phyloP scores from a whole-genome alignment of 2,113 vertebrate species.

The Chroicocephalus ridibundus region DNA sequence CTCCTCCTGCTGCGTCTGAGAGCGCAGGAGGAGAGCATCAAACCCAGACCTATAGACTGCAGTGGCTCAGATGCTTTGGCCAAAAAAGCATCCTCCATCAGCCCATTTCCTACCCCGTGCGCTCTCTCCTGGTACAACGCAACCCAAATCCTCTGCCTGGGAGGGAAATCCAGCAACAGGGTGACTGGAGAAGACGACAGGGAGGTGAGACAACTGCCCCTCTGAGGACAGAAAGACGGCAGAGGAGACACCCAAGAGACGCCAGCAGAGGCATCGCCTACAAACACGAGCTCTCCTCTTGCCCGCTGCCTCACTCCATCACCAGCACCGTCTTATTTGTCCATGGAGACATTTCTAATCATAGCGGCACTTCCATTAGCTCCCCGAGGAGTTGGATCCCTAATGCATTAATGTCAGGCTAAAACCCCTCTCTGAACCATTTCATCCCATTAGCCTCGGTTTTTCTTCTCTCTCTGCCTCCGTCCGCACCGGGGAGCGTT shows the following conservation, averaged over 20 bases:
- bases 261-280: not conserved
- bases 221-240: not conserved
- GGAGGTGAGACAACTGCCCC: not conserved
- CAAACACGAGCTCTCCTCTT: not conserved
- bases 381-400: not conserved
- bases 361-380: not conserved
- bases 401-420: not conserved
- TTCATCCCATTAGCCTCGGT: not conserved
- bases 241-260: not conserved
- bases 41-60: not conserved
- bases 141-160: accelerated
- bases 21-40: not conserved
- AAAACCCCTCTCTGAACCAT: not conserved
- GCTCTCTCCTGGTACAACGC: not conserved
- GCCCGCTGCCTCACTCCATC: not conserved
- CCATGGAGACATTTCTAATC: not conserved
- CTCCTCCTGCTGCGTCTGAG: not conserved
- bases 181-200: not conserved
- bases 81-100: not conserved
- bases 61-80: not conserved
- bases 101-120: accelerated
- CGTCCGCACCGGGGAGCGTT: not conserved
- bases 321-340: not conserved
- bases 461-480: not conserved
- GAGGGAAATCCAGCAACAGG: not conserved